Base-by-base conservation (phyloP, 1,140 invertebrate species). In the Agraylea sexmaculata region DNA sequence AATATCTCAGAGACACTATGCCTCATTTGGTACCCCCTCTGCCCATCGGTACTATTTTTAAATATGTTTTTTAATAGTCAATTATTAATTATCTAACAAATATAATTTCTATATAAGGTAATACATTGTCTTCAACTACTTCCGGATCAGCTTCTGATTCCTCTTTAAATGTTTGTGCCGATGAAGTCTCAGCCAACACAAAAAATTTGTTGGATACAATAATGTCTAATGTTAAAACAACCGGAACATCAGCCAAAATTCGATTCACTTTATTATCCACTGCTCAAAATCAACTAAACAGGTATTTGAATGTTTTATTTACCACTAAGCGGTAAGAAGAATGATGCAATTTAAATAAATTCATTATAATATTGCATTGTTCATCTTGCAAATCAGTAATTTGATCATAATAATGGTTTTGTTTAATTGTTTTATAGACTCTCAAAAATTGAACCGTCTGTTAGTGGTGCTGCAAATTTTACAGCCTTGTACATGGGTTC, bases 1-100 rank as follows among this genome's bases (percentile, higher is more conserved):
- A 80, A 7, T 98, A 95, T 62, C 67, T 97, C n/a, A 68, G 88
- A 10, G 89, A 93, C 56, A 92, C 88, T 1, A 83, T 95, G 75
- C 89, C 91, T 2, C 72, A 86, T 52, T 68, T 95, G n/a, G 88
- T 96, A 16, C 91, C 93, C 0, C 68, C 77, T 42, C 64, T 94
- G 40, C 76, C 78, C 52, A 82, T 88, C 34, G 71, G 74, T 55
- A 54, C 13, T 13, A 13, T 31, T 13, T 31, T 11, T 31, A 8
- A 8, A 10, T 6, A 31, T 8, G 30, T 31, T 31, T 31, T 31
- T 8, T 13, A 11, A 6, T 6, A 13, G 6, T 13, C 6, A 31
- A 31, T 31, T 13, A 31, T 8, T 31, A 31, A 8, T 8, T 15
- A 31, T 31, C 6, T 10, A 31, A 32, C 10, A 32, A 7, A 7